Conservation (phyloP, 2,113 vertebrate species). For the Myodes glareolus region DNA sequence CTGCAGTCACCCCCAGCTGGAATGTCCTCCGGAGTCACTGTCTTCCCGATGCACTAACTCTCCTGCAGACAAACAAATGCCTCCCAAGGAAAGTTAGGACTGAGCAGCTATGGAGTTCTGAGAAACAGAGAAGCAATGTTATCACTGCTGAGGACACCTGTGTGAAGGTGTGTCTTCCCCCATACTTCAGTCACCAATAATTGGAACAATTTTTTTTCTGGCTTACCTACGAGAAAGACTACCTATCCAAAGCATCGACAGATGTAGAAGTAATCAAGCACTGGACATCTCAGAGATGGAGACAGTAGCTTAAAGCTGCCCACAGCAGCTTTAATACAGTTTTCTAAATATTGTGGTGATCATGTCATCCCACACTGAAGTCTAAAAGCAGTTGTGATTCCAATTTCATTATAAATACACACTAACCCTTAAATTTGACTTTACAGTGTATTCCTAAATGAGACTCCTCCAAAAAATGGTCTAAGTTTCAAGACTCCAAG, state of each 20-base stretch:
- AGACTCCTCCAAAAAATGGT: too few relatives aligned
- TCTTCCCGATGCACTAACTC: not conserved
- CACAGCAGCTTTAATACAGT: not conserved
- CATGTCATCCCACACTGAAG: not conserved
- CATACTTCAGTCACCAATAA: not conserved
- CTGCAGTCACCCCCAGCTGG: not conserved
- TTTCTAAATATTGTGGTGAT: not conserved
- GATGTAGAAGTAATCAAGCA: not conserved
- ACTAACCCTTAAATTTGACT: not conserved
- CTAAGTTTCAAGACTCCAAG: not conserved
- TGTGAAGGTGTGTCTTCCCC: not conserved
- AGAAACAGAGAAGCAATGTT: not conserved
- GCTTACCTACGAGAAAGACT: not conserved
- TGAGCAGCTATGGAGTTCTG: too few relatives aligned
- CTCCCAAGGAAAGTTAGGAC: not conserved
- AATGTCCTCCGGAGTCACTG: not conserved
- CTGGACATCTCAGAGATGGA: not conserved
- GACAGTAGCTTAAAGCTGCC: not conserved
- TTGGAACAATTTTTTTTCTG: not conserved
- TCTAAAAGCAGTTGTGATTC: not conserved
- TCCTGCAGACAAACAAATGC: not conserved
- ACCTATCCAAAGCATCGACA: not conserved
- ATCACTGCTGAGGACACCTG: not conserved
- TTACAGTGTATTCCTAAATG: not conserved
- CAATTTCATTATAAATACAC: constrained; percentile 24